Percentiles rank a stretch among this genome's conserved stretches.
Evolutionary conservation across 1,140 invertebrate genomes (phyloP).

Genomic region (Atta colombica): DNA sequence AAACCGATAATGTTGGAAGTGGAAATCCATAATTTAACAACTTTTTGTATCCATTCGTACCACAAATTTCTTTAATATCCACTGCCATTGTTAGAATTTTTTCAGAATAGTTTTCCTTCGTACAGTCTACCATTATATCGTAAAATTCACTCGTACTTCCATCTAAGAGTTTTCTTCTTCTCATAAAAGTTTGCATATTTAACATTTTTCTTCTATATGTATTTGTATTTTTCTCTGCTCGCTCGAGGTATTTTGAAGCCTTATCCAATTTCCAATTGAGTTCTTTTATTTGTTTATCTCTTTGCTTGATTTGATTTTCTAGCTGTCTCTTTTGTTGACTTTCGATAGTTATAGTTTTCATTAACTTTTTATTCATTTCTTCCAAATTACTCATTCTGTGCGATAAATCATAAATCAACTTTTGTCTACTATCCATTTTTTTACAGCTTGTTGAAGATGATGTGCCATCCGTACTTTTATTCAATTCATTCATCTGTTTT

Average conservation of each 20-base stretch:
- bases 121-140: conserved; percentile 73
- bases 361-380: conserved; percentile 80
- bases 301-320: conserved; percentile 78
- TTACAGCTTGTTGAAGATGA: not conserved
- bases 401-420: conserved; percentile 75
- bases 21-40: conserved; percentile 80
- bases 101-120: conserved; percentile 75
- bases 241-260: conserved; percentile 82
- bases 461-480: conserved; percentile 45
- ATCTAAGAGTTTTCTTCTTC: conserved; percentile 77
- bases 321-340: conserved; percentile 78
- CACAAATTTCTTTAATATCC: conserved; percentile 78
- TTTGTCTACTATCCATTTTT: conserved; percentile 65
- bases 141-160: conserved; percentile 77
- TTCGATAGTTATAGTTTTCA: conserved; percentile 78
- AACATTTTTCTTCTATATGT: conserved; percentile 81
- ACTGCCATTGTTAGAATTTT: conserved; percentile 71
- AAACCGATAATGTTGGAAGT: conserved; percentile 72
- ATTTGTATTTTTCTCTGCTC: conserved; percentile 82
- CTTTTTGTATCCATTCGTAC: conserved; percentile 78
- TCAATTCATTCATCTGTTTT: conserved; percentile 60
- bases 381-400: conserved; percentile 78
- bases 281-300: conserved; percentile 83
- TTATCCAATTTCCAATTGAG: conserved; percentile 84
- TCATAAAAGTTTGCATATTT: conserved; percentile 80